Percentiles rank a stretch among this genome's conserved stretches.
Conservation (phyloP, 2,113 vertebrate genomes). For the Nyctibius bracteatus region DNA sequence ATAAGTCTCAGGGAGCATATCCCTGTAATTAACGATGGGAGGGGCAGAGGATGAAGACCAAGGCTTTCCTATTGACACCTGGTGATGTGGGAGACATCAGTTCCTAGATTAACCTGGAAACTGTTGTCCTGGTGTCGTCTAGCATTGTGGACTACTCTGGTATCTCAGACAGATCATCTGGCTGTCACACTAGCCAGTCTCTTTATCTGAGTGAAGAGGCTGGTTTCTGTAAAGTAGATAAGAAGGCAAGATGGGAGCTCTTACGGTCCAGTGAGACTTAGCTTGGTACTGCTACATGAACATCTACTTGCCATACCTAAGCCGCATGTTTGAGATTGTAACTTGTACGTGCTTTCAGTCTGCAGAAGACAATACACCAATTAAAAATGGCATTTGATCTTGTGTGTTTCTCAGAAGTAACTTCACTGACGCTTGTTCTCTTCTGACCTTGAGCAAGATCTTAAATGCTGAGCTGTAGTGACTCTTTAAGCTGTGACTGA, state of each 20-base stretch:
- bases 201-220: not conserved
- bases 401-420: not conserved
- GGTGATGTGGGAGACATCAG: not conserved
- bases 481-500: not conserved
- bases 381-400: not conserved
- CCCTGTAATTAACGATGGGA: not conserved
- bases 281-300: not conserved
- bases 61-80: not conserved
- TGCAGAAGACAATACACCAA: not conserved
- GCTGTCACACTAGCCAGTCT: not conserved
- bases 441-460: not conserved
- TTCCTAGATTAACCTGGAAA: not conserved
- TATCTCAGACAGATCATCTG: not conserved
- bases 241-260: not conserved
- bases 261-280: not conserved
- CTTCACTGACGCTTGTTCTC: not conserved
- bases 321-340: not conserved
- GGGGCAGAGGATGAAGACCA: not conserved
- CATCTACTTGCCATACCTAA: not conserved
- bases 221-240: not conserved
- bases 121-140: not conserved
- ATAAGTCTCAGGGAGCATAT: not conserved
- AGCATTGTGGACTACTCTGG: not conserved
- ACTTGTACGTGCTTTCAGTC: not conserved
- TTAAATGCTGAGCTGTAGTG: not conserved